Conservation (phyloP, 2,113 vertebrate genomes). For the Odontesthes bonariensis region DNA sequence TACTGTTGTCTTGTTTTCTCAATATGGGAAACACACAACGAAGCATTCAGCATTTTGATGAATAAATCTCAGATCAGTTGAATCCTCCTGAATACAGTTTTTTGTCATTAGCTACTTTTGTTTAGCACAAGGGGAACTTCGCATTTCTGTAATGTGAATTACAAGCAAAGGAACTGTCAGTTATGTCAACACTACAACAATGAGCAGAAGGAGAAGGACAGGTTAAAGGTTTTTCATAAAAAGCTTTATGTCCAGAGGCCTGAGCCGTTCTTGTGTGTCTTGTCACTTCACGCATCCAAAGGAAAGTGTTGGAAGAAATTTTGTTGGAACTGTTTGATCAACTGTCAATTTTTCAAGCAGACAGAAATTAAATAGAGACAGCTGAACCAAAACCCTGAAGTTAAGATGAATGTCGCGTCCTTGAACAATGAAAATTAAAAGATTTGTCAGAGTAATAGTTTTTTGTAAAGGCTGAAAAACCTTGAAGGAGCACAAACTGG, state of each 20-base stretch:
- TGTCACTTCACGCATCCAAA: conserved; percentile 37
- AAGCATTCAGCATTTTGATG: neutral
- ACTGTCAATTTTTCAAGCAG: too few species aligned
- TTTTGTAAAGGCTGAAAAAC: too few species aligned
- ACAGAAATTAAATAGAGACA: neutral
- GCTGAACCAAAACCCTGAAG: neutral
- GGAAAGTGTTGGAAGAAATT: conserved; percentile 29
- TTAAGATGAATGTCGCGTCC: neutral
- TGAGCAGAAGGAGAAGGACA: neutral
- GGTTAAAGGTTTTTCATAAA: conserved; percentile 25
- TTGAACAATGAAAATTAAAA: neutral
- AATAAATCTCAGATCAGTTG: neutral
- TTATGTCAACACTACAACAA: conserved; percentile 16
- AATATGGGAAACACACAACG: too few species aligned
- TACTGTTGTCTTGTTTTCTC: neutral
- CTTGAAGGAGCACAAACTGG: too few species aligned
- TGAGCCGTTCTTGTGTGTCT: conserved; percentile 1
- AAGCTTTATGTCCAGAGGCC: conserved; percentile 7
- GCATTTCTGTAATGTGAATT: neutral
- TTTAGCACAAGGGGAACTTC: conserved; percentile 8
- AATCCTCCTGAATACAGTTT: neutral
- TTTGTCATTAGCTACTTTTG: neutral
- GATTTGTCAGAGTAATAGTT: too few species aligned
- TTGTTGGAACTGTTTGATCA: too few species aligned
- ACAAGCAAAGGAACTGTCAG: conserved; percentile 2